These are phyloP conservation scores for Periplaneta americana DNA, from an alignment of 1,140 invertebrate species.

Conservation along the genomic window DNA sequence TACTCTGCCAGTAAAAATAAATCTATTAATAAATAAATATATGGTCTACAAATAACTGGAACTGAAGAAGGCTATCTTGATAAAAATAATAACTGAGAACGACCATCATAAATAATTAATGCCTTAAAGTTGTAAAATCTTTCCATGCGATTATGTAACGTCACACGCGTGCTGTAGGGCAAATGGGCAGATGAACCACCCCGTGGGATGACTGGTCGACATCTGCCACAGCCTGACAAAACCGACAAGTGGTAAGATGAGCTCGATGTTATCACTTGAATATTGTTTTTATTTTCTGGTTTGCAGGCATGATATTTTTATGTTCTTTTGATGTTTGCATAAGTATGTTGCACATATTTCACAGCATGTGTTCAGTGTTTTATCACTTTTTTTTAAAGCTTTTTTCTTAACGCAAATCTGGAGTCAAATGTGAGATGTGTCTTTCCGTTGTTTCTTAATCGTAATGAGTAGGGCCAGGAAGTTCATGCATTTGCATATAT, in stretches of 20 bases:
- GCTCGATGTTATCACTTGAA: neutral
- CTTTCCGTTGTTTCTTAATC: too few relatives aligned
- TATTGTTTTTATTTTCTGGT: slow-evolving; percentile 3
- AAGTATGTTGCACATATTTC: neutral
- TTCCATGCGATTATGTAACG: neutral
- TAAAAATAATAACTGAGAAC: too few relatives aligned
- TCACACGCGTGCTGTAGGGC: slow-evolving; percentile 36
- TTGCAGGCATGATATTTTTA: neutral
- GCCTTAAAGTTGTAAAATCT: too few relatives aligned
- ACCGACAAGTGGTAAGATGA: slow-evolving; percentile 31
- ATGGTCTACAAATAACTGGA: too few relatives aligned
- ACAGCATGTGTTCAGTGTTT: neutral
- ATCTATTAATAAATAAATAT: too few relatives aligned
- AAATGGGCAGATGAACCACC: slow-evolving; percentile 47
- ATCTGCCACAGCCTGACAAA: slow-evolving; percentile 36
- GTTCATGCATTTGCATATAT: too few relatives aligned
- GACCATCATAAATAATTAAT: too few relatives aligned
- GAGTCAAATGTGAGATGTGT: too few relatives aligned
- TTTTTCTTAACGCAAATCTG: too few relatives aligned
- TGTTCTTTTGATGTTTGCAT: neutral
- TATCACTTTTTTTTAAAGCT: neutral
- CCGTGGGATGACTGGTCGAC: slow-evolving; percentile 41
- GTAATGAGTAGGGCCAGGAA: too few relatives aligned
- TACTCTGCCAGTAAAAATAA: too few relatives aligned
- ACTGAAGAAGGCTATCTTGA: too few relatives aligned